These are phyloP conservation scores for Gerris lacustris DNA, from an alignment of 2,888 invertebrate species.

Conservation along the genomic window DNA sequence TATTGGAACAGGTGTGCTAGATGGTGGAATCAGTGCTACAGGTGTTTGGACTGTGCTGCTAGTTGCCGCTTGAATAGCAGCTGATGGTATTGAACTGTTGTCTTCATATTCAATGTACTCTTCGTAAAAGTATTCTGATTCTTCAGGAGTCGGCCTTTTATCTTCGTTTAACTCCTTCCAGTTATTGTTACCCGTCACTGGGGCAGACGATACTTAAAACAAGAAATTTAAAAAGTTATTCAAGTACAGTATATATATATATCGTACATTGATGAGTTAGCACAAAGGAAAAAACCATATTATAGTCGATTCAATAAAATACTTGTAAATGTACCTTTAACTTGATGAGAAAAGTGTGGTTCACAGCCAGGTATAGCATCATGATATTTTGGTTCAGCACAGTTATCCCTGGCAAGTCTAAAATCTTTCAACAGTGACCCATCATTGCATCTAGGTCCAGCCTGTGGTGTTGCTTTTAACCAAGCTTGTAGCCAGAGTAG, in stretches of 20 bases:
- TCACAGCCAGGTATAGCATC: conserved; percentile 55
- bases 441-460: conserved; percentile 64
- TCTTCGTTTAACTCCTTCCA: conserved; percentile 21
- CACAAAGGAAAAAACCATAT: too few relatives aligned
- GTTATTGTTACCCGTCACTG: not conserved
- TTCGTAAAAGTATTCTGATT: conserved; percentile 71
- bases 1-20: conserved; percentile 20
- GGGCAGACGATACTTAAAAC: too few relatives aligned
- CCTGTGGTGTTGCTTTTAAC: conserved; percentile 52
- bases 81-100: conserved; percentile 35
- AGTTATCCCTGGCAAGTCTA: conserved; percentile 57
- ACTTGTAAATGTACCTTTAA: too few relatives aligned
- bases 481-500: conserved; percentile 73
- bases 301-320: too few relatives aligned
- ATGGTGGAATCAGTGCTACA: conserved; percentile 5
- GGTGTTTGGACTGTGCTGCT: conserved; percentile 15
- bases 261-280: too few relatives aligned
- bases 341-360: not conserved
- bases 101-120: conserved; percentile 68
- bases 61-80: conserved; percentile 10
- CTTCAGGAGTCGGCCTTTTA: conserved; percentile 48
- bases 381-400: conserved; percentile 39
- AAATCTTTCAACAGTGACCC: conserved; percentile 62
- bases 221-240: too few relatives aligned
- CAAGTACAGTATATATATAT: too few relatives aligned